Evolutionary conservation across 2,113 vertebrate genomes (phyloP).

Genomic region (Pelodiscus sinensis): DNA sequence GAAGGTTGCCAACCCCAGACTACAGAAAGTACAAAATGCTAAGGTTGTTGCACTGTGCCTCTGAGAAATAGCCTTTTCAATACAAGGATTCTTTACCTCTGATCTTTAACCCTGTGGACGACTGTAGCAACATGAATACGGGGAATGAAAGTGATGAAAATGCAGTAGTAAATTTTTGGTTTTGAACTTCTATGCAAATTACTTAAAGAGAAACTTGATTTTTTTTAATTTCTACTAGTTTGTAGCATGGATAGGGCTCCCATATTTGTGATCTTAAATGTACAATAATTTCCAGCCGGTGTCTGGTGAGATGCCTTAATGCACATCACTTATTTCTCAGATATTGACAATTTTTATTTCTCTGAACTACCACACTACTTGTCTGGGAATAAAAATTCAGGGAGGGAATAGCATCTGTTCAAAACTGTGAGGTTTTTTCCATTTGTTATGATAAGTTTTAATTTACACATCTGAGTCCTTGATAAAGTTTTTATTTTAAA

Average conservation of each 20-base stretch:
- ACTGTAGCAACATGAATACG: background rate
- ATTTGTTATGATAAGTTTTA: background rate
- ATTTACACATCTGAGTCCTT: background rate
- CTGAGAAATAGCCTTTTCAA: background rate
- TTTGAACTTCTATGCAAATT: slow-evolving; percentile 18
- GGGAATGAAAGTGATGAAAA: slow-evolving; percentile 17
- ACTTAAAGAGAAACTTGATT: background rate
- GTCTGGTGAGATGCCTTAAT: rapidly evolving
- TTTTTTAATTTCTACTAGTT: background rate
- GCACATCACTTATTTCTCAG: background rate
- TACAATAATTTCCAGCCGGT: background rate
- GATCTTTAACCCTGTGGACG: slow-evolving; percentile 7
- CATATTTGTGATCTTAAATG: background rate
- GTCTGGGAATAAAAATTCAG: slow-evolving; percentile 13
- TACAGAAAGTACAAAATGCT: background rate
- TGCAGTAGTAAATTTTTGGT: background rate
- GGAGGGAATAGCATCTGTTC: background rate
- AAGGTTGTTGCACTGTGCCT: background rate
- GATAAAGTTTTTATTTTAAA: background rate
- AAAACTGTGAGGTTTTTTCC: background rate
- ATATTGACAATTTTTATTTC: background rate
- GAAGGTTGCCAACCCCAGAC: background rate
- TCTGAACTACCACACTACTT: background rate
- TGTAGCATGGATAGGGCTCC: background rate
- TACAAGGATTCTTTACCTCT: background rate